Evolutionary conservation across 2,888 invertebrate genomes (phyloP).

Genomic region (Drosophila seclusa): DNA sequence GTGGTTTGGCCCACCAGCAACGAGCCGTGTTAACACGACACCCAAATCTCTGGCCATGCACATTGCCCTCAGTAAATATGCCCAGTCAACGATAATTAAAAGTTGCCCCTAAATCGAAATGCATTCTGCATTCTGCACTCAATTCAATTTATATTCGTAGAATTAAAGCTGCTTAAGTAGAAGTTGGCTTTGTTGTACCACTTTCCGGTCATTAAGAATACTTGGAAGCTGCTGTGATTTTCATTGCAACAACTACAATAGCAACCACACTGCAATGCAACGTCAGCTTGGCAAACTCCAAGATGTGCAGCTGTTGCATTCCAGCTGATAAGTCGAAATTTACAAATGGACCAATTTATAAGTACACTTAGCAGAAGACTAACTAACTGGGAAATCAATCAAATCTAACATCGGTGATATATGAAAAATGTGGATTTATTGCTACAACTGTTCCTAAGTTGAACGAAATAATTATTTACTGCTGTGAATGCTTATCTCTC

Average conservation of each 20-base stretch:
- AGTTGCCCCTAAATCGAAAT: conserved; percentile 43
- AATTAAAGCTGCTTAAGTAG: conserved; percentile 9
- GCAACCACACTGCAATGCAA: not conserved
- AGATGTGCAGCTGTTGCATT: not conserved
- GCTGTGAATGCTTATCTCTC: not conserved
- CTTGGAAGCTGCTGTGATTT: conserved; percentile 22
- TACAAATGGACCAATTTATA: not conserved
- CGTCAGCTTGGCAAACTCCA: not conserved
- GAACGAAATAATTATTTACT: not conserved
- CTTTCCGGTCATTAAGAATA: conserved; percentile 11
- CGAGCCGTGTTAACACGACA: not conserved
- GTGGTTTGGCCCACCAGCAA: conserved; percentile 25
- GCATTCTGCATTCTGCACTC: conserved; percentile 53
- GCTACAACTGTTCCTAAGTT: not conserved
- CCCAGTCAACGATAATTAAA: conserved; percentile 30
- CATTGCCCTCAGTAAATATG: conserved; percentile 15
- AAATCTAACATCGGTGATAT: not conserved
- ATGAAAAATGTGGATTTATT: too few species aligned
- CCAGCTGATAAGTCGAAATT: not conserved
- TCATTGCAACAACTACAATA: not conserved
- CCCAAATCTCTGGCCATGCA: conserved; percentile 12
- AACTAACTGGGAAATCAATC: not conserved
- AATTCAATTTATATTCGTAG: conserved; percentile 36
- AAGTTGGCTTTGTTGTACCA: not conserved
- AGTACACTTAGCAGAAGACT: not conserved